Evolutionary conservation across 92 coral and sea anemone species (phyloP), one percentile per base, ranked within the genome.

Genomic region (Virgularia gustaviana): DNA sequence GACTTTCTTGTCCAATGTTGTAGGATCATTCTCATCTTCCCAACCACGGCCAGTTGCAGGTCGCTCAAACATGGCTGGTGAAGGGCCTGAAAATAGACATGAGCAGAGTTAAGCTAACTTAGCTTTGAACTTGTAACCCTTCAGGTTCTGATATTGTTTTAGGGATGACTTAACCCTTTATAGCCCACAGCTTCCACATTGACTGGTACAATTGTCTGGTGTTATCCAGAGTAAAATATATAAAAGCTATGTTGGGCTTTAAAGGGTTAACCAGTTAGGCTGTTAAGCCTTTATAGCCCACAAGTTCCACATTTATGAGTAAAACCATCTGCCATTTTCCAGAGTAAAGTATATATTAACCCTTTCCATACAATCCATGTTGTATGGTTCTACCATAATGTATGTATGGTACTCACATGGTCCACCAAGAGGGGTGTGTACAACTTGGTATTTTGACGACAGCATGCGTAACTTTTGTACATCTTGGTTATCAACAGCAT

Each of bases 11-110:
- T 24, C 30, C 16, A 18, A 6, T 25, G n/a, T 49, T 41, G 19
- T 54, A 36, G 24, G 72, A 10, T 70, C 63, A 29, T 81, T 63
- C 6, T 44, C 29, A 0, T 32, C 36, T 74, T 70, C 66, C 36
- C 52, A 34, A 13, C 58, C 52, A 36, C 38, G 53, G 33, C 71
- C 70, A 12, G 56, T 57, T 77, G 79, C 25, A 41, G 98, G 96
- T 51, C 90, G 84, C 41, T 89, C 98, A 70, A 92, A 92, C 28
- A 85, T 83, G 25, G 94, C 90, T 29, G 98, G 98, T 10, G 96
- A 78, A 1, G 60, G 75, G 23, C 76, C 98, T 92, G 44, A 2
- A 79, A 24, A 58, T 9, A n/a, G n/a, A 78, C 38, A 23, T 43
- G 78, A 78, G 2, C 36, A 25, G 8, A 65, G 59, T 23, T 2